Evolutionary conservation across 2,888 invertebrate genomes (phyloP), one percentile per base, ranked within the genome.

Genomic region (Axea sp.): DNA sequence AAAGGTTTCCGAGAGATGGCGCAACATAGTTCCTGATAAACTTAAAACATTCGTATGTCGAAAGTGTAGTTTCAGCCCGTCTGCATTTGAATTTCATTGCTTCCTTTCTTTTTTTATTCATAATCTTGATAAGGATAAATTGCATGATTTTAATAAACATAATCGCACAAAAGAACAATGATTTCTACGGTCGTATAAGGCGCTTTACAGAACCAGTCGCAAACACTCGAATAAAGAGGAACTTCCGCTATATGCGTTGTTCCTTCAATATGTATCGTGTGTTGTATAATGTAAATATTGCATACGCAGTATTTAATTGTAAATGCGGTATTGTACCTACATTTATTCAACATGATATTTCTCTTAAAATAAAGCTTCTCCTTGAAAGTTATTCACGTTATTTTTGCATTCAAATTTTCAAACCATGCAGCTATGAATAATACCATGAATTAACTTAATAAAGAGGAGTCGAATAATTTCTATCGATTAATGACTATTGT

Each of bases 191-290:
- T 8, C 26, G 17, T 26, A 35, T n/a, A 17, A 26, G 22, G 24
- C 14, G 15, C 3, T 19, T 2, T 33, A 22, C 30, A 30, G 49
- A 57, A 55, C 39, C 12, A 26, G 49, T 49, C 49, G 59, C 49
- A 68, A 51, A 68, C 35, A 19, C 51, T 49, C 43, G 35, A 51
- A 68, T 51, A 68, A 68, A 57, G 41, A 43, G 35, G 12, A 35
- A 45, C 45, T 65, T 65, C 35, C 65, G 41, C 45, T 55, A 53
- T 28, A 35, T 28, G 51, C 49, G 39, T 64, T 41, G 55, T 55
- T 55, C 37, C 33, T 19, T 1, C 45, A 24, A 15, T 51, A 28
- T 17, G 55, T 43, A 57, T 49, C 41, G 67, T 35, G 39, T 49
- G 19, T 33, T 17, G 47, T 39, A 67, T 47, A 37, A 67, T 57